Conservation (phyloP, 2,113 vertebrate genomes). For the Neopipo cinnamomea region DNA sequence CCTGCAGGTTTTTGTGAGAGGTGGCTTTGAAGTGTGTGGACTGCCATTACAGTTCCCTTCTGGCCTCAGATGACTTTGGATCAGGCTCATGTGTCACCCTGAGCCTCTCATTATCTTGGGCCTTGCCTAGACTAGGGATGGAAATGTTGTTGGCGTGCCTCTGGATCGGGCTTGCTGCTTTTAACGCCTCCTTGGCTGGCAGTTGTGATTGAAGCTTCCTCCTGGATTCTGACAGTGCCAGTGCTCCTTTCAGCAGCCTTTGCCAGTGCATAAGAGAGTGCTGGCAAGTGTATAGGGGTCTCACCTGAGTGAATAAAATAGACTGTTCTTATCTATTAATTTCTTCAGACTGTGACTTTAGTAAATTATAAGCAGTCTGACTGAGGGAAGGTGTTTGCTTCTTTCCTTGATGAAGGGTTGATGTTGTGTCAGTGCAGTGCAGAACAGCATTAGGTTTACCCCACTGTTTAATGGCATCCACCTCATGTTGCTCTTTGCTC, state of each 20-base stretch:
- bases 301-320: not conserved
- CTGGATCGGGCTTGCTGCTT: not conserved
- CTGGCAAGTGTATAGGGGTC: not conserved
- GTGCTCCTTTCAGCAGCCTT: not conserved
- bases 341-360: not conserved
- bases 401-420: not conserved
- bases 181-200: not conserved
- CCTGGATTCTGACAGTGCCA: not conserved
- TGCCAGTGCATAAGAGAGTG: not conserved
- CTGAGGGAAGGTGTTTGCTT: not conserved
- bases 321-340: not conserved
- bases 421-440: not conserved
- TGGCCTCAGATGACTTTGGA: conserved; percentile 3
- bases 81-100: not conserved
- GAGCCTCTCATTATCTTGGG: not conserved
- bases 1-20: not conserved
- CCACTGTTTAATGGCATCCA: fast-evolving
- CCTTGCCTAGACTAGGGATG: not conserved
- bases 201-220: not conserved
- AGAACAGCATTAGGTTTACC: not conserved
- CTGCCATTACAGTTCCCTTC: not conserved
- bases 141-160: not conserved
- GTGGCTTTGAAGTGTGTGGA: not conserved
- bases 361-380: not conserved
- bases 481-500: not conserved